Evolutionary conservation across 2,113 vertebrate species (phyloP).

Genomic region (Oplegnathus fasciatus): DNA sequence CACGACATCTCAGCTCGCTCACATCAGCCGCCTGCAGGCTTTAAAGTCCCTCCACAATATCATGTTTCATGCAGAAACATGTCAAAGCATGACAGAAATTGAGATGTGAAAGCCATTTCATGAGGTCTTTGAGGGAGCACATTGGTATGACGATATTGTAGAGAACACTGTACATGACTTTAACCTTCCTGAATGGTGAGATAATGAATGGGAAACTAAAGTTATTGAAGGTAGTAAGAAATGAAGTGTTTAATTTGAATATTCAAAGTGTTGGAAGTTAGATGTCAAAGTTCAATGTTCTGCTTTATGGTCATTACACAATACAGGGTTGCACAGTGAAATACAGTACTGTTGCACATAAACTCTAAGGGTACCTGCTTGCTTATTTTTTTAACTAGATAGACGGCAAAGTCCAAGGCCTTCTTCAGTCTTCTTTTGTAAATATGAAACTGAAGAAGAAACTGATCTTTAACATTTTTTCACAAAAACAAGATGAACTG

Average conservation of each 20-base stretch:
- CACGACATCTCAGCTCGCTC: slow-evolving; percentile 21
- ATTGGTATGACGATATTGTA: not conserved
- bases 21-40: slow-evolving; percentile 34
- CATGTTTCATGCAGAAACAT: slow-evolving; percentile 20
- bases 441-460: no score
- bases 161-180: not conserved
- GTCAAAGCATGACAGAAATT: slow-evolving; percentile 32
- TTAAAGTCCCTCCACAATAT: slow-evolving; percentile 20
- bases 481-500: slow-evolving; percentile 24
- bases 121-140: slow-evolving; percentile 5
- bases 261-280: not conserved
- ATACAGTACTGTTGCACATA: not conserved
- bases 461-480: slow-evolving; percentile 5
- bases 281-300: not conserved
- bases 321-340: not conserved
- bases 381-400: slow-evolving; percentile 10
- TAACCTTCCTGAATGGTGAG: slow-evolving; percentile 3
- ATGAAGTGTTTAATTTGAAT: not conserved
- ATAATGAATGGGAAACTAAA: not conserved
- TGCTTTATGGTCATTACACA: not conserved
- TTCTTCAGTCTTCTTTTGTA: slow-evolving; percentile 2
- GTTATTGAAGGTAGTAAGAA: not conserved
- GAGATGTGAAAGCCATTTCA: slow-evolving; percentile 24
- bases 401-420: slow-evolving; percentile 1
- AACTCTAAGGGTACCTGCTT: slow-evolving; percentile 1